These are phyloP conservation scores for Xestia rhomboidea DNA, from an alignment of 2,888 invertebrate species.

Conservation along the genomic window DNA sequence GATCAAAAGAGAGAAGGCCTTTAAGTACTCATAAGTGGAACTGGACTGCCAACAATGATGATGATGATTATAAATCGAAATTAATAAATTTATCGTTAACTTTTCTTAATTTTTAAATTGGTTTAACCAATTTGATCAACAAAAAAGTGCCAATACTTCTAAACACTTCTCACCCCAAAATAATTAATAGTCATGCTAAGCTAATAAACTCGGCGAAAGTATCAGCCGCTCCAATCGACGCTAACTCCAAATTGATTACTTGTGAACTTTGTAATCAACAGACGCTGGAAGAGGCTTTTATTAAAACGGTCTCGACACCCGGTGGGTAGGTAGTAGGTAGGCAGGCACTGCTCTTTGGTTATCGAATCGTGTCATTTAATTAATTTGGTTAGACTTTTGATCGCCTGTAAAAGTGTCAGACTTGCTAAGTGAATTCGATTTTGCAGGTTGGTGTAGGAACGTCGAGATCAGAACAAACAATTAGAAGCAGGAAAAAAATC, in stretches of 20 bases:
- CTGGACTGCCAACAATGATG: neutral
- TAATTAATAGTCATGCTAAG: slow-evolving; percentile 62
- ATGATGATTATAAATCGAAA: neutral
- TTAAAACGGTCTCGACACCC: slow-evolving; percentile 50
- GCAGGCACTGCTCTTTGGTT: slow-evolving; percentile 53
- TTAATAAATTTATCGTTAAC: slow-evolving; percentile 1
- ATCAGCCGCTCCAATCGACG: slow-evolving; percentile 58
- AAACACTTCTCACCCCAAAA: slow-evolving; percentile 49
- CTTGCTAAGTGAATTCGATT: neutral
- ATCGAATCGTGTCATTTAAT: slow-evolving; percentile 56
- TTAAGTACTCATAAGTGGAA: neutral
- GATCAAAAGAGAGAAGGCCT: neutral
- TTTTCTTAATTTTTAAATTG: slow-evolving; percentile 18
- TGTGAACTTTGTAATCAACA: slow-evolving; percentile 66
- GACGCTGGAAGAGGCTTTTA: slow-evolving; percentile 57
- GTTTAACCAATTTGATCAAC: slow-evolving; percentile 28
- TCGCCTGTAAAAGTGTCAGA: slow-evolving; percentile 10
- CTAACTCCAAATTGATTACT: slow-evolving; percentile 67
- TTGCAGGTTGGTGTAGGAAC: too few species aligned
- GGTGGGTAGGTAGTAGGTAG: neutral
- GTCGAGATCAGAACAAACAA: too few species aligned
- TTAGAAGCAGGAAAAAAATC: too few species aligned
- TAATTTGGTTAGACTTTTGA: slow-evolving; percentile 50
- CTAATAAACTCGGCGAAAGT: slow-evolving; percentile 65
- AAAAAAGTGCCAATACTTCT: slow-evolving; percentile 45